Evolutionary conservation across 1,140 invertebrate genomes (phyloP).

Genomic region (Gyrodactylus bullatarudis): DNA sequence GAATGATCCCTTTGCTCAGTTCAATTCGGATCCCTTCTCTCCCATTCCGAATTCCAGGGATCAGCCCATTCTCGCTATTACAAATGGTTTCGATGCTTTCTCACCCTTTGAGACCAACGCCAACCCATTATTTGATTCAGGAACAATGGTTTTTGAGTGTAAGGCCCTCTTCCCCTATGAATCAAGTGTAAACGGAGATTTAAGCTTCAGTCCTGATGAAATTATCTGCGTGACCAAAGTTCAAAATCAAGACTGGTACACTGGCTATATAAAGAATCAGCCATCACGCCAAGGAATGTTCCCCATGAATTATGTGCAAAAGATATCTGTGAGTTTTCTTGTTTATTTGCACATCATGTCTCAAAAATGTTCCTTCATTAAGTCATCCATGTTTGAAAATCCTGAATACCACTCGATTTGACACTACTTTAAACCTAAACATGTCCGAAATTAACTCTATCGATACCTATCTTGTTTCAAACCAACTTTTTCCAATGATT

Average conservation of each 20-base stretch:
- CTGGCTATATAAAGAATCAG: background rate
- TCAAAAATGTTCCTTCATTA: too few relatives aligned
- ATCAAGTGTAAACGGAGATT: conserved; percentile 53
- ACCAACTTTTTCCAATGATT: too few relatives aligned
- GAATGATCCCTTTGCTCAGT: background rate
- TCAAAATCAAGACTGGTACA: conserved; percentile 1
- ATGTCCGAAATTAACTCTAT: too few relatives aligned
- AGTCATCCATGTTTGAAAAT: too few relatives aligned
- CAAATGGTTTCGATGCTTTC: background rate
- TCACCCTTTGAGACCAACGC: background rate
- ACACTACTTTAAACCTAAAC: too few relatives aligned
- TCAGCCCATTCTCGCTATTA: background rate
- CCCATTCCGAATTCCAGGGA: background rate
- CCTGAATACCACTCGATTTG: too few relatives aligned
- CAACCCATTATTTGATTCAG: background rate
- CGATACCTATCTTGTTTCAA: too few relatives aligned
- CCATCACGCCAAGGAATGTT: background rate
- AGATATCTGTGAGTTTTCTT: background rate
- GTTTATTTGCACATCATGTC: background rate
- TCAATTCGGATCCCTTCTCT: background rate
- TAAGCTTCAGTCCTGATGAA: conserved; percentile 60
- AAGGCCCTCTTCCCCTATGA: conserved; percentile 28
- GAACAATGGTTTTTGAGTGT: conserved; percentile 21
- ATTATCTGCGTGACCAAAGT: conserved; percentile 26
- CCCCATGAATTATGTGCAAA: background rate